Base-by-base conservation (phyloP, 2,888 invertebrate species). In the Agonopterix arenella region DNA sequence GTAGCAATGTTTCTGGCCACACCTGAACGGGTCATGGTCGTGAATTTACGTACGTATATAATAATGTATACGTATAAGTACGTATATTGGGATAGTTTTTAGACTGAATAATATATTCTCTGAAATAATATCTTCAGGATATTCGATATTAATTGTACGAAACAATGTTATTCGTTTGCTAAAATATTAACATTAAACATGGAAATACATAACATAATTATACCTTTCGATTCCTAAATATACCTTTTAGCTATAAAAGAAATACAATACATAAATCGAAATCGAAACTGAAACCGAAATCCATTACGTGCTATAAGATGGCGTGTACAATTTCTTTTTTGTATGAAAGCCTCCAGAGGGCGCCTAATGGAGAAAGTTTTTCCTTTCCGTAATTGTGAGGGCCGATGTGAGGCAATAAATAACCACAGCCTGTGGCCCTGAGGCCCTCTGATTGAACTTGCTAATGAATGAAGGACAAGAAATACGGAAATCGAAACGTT, bases 391-490 rank as follows among this genome's bases (percentile, higher is more conserved):
- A 85, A 89, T 86, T 86, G 88, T 83, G 73, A 76, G 84, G 85
- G 85, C 79, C 74, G 82, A 80, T 84, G 82, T 73, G 74, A 76
- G 80, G 81, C 77, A 82, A 89, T 89, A 89, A 88, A 89, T 89
- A 85, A 88, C 88, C 85, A 58, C 84, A 81, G 75, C 70, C 79
- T 72, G 77, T 68, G 49, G 38, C 38, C 48, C 43, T 43, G 11
- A 43, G 73, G 38, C 74, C 76, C 76, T 75, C 84, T 88, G 88
- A 86, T 89, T 88, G 89, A 89, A 88, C 86, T 86, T 84, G 84
- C 82, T 89, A 89, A 89, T 89, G 85, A 88, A 85, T 77, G 85
- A 80, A 80, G 83, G 79, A 85, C 83, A 85, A 84, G 82, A 80
- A 84, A 83, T 80, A 73, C 76, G 75, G 71, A 80, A 80, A 84